Evolutionary conservation across 2,113 vertebrate genomes (phyloP).

Genomic region (Cyanoramphus novaezelandiae): DNA sequence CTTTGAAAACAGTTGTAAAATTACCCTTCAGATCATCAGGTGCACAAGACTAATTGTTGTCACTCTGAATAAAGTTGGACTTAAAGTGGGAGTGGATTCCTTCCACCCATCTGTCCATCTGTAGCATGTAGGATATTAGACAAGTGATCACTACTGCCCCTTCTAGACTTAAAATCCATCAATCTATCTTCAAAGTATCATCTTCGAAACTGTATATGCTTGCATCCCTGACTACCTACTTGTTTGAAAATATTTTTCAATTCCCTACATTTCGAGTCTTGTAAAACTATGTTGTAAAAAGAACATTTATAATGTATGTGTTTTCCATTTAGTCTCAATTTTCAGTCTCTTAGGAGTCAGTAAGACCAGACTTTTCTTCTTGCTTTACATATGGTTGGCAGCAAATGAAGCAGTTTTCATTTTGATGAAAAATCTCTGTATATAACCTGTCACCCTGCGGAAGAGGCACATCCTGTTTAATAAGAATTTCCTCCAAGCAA

Average conservation of each 20-base stretch:
- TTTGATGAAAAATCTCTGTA: conserved; percentile 31
- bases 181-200: neutral
- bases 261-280: conserved; percentile 37
- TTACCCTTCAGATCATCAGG: neutral
- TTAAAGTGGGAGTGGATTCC: neutral
- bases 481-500: neutral
- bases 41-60: neutral
- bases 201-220: neutral
- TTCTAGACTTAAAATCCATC: neutral
- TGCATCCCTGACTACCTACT: neutral
- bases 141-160: neutral
- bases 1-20: neutral
- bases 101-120: neutral
- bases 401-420: conserved; percentile 60
- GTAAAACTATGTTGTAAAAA: conserved; percentile 58
- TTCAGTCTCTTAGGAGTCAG: conserved; percentile 61
- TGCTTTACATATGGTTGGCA: conserved; percentile 65
- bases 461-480: conserved; percentile 61
- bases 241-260: neutral
- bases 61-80: neutral
- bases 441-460: conserved; percentile 57
- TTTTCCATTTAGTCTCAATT: conserved; percentile 59
- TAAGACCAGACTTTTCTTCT: conserved; percentile 49
- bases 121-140: neutral
- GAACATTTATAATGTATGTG: conserved; percentile 45